Conservation (phyloP, 2,797 vertebrate genomes). For the Capromys pilorides region DNA sequence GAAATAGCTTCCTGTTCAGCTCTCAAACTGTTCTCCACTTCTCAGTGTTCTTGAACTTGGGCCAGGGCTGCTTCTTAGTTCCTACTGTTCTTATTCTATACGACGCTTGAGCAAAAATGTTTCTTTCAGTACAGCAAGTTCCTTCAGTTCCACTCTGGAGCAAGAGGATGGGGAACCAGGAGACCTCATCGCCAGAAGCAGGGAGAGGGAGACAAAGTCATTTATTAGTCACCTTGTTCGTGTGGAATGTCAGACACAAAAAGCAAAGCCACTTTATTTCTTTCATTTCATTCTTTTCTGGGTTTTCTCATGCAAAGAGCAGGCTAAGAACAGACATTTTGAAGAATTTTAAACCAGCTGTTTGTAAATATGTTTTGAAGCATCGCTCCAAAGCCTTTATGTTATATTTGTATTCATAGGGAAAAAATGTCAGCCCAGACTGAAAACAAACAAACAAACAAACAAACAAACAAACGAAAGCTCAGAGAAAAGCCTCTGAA, state of each 20-base stretch:
- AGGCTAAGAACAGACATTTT: constrained; percentile 53
- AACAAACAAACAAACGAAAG: not conserved
- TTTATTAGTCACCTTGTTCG: constrained; percentile 45
- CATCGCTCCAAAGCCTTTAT: constrained; percentile 55
- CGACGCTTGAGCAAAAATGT: constrained; percentile 36
- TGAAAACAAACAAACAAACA: not conserved
- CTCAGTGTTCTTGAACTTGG: constrained; percentile 69
- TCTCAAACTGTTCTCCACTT: constrained; percentile 61
- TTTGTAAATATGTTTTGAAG: constrained; percentile 54
- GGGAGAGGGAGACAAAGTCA: not conserved
- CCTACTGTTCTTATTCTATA: constrained; percentile 42
- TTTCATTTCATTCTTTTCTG: constrained; percentile 40
- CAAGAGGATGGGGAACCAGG: constrained; percentile 7
- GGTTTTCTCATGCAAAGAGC: not conserved
- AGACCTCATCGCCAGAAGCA: not conserved
- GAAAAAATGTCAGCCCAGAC: constrained; percentile 55
- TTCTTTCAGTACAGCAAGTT: constrained; percentile 50
- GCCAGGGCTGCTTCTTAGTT: constrained; percentile 61
- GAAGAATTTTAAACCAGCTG: constrained; percentile 62
- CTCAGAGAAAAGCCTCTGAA: constrained; percentile 54
- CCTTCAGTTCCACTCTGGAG: constrained; percentile 9
- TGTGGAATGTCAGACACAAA: not conserved
- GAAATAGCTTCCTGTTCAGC: constrained; percentile 56
- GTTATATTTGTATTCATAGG: constrained; percentile 61
- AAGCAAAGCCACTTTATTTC: not conserved